A percentile compares a stretch with the other conserved stretches of the same genome.
These are phyloP conservation scores for Syrphus vitripennis DNA, from an alignment of 2,888 invertebrate genomes.

Conservation along the genomic window DNA sequence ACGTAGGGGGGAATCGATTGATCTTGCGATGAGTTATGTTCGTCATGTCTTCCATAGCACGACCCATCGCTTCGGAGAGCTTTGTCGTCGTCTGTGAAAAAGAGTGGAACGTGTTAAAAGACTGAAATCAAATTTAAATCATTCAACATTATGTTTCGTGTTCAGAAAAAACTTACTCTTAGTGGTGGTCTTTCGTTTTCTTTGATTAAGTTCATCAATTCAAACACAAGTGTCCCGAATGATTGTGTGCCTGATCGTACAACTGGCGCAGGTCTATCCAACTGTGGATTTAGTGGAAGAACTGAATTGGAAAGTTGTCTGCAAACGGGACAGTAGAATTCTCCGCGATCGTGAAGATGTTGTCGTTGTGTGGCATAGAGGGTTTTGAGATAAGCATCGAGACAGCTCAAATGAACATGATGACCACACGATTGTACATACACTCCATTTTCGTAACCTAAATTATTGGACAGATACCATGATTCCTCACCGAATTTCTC, in stretches of 20 bases:
- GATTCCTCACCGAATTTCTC: slow-evolving; percentile 90
- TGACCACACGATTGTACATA: slow-evolving; percentile 98
- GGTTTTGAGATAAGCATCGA: slow-evolving; percentile 94
- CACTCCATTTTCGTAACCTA: slow-evolving; percentile 95
- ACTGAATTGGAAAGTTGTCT: slow-evolving; percentile 95
- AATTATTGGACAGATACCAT: slow-evolving; percentile 90
- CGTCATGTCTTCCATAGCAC: slow-evolving; percentile 97
- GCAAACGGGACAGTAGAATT: slow-evolving; percentile 97
- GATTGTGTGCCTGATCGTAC: slow-evolving; percentile 83
- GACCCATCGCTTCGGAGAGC: slow-evolving; percentile 93
- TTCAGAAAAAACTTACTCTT: slow-evolving; percentile 75
- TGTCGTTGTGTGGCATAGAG: slow-evolving; percentile 90
- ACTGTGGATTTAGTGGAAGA: slow-evolving; percentile 89
- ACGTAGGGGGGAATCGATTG: slow-evolving; percentile 85
- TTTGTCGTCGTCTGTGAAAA: slow-evolving; percentile 84
- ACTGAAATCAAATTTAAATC: slow-evolving; percentile 29
- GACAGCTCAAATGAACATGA: slow-evolving; percentile 96
- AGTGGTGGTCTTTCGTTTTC: slow-evolving; percentile 87
- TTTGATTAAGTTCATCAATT: slow-evolving; percentile 84
- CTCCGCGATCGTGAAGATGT: slow-evolving; percentile 89
- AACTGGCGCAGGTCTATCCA: slow-evolving; percentile 86
- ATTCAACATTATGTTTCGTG: background rate
- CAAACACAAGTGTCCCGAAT: slow-evolving; percentile 80
- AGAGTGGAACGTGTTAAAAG: slow-evolving; percentile 39
- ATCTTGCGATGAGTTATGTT: slow-evolving; percentile 91